These are phyloP conservation scores for Labia minor DNA, from an alignment of 2,888 invertebrate genomes.

Conservation along the genomic window DNA sequence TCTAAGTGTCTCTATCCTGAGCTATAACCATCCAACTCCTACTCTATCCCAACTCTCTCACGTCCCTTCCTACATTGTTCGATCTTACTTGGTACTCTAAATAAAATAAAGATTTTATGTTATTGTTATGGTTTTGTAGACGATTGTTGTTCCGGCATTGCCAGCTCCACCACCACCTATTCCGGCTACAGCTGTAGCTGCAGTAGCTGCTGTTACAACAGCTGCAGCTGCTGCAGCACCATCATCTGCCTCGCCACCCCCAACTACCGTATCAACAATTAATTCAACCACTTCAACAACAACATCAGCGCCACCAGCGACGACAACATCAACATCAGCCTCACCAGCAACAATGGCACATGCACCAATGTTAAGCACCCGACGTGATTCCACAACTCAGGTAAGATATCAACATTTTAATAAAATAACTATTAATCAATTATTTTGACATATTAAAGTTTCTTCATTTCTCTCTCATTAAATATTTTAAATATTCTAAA, in stretches of 20 bases:
- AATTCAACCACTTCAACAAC: constrained; percentile 21
- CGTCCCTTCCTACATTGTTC: too few species aligned
- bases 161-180: not conserved
- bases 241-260: constrained; percentile 24
- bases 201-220: not conserved
- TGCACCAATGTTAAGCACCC: constrained; percentile 39
- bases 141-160: not conserved
- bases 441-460: too few species aligned
- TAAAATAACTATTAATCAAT: too few species aligned
- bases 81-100: too few species aligned
- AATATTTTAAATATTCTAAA: not conserved
- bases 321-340: constrained; percentile 17
- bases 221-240: constrained; percentile 16
- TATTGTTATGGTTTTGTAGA: too few species aligned
- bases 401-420: constrained; percentile 58
- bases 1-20: too few species aligned
- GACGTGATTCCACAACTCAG: constrained; percentile 77
- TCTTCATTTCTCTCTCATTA: not conserved
- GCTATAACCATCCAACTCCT: too few species aligned
- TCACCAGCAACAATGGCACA: constrained; percentile 22
- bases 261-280: constrained; percentile 22
- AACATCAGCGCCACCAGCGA: constrained; percentile 18
- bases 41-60: too few species aligned
- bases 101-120: too few species aligned
- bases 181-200: not conserved